Percentiles rank a stretch among this genome's conserved stretches.
phyloP scores from a whole-genome alignment of 2,888 invertebrate genomes.

The Apeira syringaria region DNA sequence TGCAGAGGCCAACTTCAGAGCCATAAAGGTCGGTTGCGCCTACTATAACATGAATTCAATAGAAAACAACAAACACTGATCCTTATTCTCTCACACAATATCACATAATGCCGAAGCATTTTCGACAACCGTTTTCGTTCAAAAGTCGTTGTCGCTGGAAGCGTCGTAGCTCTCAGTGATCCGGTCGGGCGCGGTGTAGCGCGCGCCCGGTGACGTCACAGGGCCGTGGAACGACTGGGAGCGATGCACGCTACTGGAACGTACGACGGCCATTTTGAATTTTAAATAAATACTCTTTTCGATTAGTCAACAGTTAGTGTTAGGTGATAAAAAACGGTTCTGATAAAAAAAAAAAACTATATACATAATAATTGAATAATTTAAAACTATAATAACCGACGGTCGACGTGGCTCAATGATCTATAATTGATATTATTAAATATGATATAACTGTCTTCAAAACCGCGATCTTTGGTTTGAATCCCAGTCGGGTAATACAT shows the following conservation, averaged over 20 bases:
- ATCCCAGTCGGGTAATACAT: no score
- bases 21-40: no score
- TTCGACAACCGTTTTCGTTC: constrained; percentile 43
- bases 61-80: constrained; percentile 14
- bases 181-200: constrained; percentile 54
- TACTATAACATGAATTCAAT: no score
- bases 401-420: no score
- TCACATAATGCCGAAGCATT: constrained; percentile 50
- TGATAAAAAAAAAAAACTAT: constrained; percentile 3
- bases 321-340: constrained; percentile 2
- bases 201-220: constrained; percentile 61
- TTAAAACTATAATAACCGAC: no score
- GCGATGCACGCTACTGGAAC: constrained; percentile 81
- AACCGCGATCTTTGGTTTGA: no score
- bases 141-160: constrained; percentile 81
- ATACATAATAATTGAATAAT: no score
- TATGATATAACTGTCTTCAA: no score
- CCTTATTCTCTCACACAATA: constrained; percentile 37
- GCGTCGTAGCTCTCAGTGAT: constrained; percentile 72
- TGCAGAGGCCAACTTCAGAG: no score
- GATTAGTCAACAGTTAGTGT: constrained; percentile 13
- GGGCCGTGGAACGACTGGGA: constrained; percentile 86
- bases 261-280: no score
- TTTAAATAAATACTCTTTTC: no score
- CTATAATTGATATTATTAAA: no score